Evolutionary conservation across 1,140 invertebrate species (phyloP), one percentile per base, ranked within the genome.

Genomic region (Bilobella aurantiaca): DNA sequence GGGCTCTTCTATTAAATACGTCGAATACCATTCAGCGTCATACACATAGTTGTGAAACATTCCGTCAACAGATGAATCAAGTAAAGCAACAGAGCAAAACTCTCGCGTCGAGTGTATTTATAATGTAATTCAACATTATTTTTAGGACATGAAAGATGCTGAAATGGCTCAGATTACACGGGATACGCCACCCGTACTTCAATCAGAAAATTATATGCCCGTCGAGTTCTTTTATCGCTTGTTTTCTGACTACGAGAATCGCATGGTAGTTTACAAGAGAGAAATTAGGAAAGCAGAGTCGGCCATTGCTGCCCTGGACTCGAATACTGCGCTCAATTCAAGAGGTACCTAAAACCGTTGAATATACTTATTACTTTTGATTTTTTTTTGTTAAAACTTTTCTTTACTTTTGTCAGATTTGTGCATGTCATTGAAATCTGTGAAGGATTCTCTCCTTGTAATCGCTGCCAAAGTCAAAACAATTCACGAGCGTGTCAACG

Each of bases 141-240:
- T n/a, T n/a, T 23, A 53, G 49, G 49, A 53, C 25, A 23, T 53
- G 8, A 8, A 23, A 53, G 49, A 53, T 53, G 49, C 49, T 8
- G 49, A 53, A 53, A 53, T 53, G 49, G 49, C 49, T 14, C 49
- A 53, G 12, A 53, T 53, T 5, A 53, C 49, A 16, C 49, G 49
- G 5, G 49, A 53, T 23, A 53, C 49, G 14, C 49, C 49, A 8
- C 14, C 25, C 14, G 49, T 23, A 53, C 21, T 53, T 3, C 49
- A 53, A 23, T 5, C 49, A 18, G 49, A 53, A 12, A 53, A 53
- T 23, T 23, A 12, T 23, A 53, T 53, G 8, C 49, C 49, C 14
- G 25, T 53, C 12, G 49, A 53, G 25, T 53, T 18, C 49, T 53
- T 53, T 23, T 53, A 14, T 23, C 8, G 49, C 8, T 23, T 53